A percentile compares a stretch with the other conserved stretches of the same genome.
Conservation (phyloP, 2,888 invertebrate genomes). For the Drosophila phalerata region DNA sequence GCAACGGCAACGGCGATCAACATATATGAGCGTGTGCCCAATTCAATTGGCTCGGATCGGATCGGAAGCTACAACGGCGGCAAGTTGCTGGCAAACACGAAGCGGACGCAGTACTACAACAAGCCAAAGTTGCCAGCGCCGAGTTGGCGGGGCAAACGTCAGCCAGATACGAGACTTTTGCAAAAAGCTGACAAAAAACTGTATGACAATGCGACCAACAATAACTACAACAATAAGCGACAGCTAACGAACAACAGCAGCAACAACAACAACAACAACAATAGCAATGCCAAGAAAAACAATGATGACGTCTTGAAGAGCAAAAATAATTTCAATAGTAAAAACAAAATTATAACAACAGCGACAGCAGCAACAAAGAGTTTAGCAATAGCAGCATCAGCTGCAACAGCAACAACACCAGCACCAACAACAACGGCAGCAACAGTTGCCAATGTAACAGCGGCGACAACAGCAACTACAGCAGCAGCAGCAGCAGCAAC, state of each 20-base stretch:
- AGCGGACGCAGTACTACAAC: constrained; percentile 45
- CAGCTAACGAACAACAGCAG: constrained; percentile 62
- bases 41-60: constrained; percentile 58
- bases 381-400: constrained; percentile 40
- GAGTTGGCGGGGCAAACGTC: constrained; percentile 74
- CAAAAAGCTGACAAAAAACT: constrained; percentile 75
- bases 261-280: constrained; percentile 32
- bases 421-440: constrained; percentile 31
- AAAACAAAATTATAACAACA: constrained; percentile 72
- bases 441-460: constrained; percentile 25
- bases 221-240: constrained; percentile 62
- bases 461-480: constrained; percentile 30
- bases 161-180: constrained; percentile 45
- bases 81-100: constrained; percentile 26
- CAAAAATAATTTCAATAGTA: constrained; percentile 72
- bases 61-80: constrained; percentile 21
- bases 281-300: constrained; percentile 53
- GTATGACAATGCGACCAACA: constrained; percentile 68
- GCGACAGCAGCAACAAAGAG: constrained; percentile 48
- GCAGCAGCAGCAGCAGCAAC: constrained; percentile 37
- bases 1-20: no score
- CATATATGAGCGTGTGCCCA: constrained; percentile 83
- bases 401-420: constrained; percentile 26
- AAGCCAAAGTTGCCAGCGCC: constrained; percentile 74
- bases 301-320: constrained; percentile 69